phyloP scores from a whole-genome alignment of 2,113 vertebrate genomes.

The Bos javanicus region DNA sequence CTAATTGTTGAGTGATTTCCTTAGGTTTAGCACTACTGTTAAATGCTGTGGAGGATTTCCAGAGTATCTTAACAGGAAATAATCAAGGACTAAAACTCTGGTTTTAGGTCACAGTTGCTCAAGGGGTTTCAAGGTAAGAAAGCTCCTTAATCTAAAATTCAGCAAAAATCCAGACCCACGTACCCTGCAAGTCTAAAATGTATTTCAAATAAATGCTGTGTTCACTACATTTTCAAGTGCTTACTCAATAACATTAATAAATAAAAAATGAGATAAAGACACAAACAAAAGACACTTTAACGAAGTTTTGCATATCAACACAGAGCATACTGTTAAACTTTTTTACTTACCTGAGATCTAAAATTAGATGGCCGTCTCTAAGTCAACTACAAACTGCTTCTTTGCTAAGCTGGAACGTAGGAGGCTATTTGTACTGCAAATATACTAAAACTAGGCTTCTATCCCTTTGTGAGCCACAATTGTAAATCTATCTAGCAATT shows the following conservation, averaged over 20 bases:
- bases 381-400: neutral
- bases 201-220: neutral
- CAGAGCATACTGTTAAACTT: neutral
- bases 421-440: neutral
- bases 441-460: neutral
- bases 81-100: neutral
- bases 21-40: neutral
- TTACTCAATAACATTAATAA: neutral
- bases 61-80: neutral
- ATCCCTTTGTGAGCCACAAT: neutral
- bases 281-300: neutral
- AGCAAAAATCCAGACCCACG: neutral
- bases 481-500: neutral
- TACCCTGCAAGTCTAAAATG: neutral
- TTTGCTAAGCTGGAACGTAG: neutral
- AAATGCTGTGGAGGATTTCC: neutral
- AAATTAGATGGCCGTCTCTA: neutral
- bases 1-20: neutral
- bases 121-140: neutral
- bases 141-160: neutral
- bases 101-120: neutral
- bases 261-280: constrained; percentile 11
- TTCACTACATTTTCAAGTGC: neutral
- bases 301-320: neutral
- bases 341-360: neutral